A percentile compares a stretch with the other conserved stretches of the same genome.
phyloP scores from a whole-genome alignment of 2,888 invertebrate genomes.

The Cepaea hortensis region DNA sequence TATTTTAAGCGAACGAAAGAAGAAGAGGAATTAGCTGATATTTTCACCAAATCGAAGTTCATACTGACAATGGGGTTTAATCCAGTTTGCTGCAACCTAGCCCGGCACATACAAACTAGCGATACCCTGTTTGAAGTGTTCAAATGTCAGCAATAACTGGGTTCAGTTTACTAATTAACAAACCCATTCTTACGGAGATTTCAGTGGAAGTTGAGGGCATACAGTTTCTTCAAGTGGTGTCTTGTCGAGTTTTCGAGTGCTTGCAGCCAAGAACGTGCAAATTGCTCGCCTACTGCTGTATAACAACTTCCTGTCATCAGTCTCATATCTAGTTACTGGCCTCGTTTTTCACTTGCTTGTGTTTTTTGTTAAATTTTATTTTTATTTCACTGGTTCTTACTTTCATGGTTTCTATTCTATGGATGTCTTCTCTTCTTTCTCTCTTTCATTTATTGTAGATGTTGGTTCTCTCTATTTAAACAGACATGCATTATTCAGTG shows the following conservation, averaged over 20 bases:
- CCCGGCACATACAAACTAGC: no score
- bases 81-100: no score
- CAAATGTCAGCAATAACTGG: neutral
- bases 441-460: no score
- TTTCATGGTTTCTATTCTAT: neutral
- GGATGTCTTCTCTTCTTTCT: no score
- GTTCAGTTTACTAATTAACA: slow-evolving; percentile 20
- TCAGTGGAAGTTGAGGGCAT: neutral
- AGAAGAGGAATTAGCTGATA: no score
- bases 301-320: slow-evolving; percentile 28
- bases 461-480: no score
- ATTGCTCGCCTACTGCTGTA: slow-evolving; percentile 8
- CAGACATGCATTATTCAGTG: no score
- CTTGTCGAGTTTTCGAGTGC: slow-evolving; percentile 10
- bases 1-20: no score
- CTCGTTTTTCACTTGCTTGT: neutral
- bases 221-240: neutral
- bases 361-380: neutral
- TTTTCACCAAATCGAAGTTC: no score
- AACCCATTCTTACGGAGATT: slow-evolving; percentile 7
- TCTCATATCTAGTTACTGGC: neutral
- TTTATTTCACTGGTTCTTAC: neutral
- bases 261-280: slow-evolving; percentile 19
- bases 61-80: no score
- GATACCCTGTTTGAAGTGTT: neutral